Evolutionary conservation across 1,140 invertebrate genomes (phyloP), one percentile per base, ranked within the genome.

Genomic region (Nephila pilipes): DNA sequence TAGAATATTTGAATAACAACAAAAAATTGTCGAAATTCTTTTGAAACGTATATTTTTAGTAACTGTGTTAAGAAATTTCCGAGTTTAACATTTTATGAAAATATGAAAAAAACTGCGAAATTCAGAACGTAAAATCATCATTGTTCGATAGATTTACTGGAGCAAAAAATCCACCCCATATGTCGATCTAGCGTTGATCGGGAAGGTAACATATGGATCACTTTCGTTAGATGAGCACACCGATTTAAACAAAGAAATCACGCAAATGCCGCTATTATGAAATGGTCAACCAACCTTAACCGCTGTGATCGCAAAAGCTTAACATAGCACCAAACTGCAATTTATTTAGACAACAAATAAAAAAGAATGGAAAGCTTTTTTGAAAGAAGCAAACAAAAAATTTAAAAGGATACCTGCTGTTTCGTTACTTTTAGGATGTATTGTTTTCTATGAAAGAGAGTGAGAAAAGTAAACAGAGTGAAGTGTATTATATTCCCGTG

Each of bases 81-180:
- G 46, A 46, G 12, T 46, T 46, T 10, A 46, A 46, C 6, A 46
- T 46, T 46, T 46, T 46, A 4, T 10, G 12, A 6, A 10, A 10
- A 0, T 46, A 46, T 46, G 12, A 46, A 46, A 46, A 10, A 4
- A 46, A 10, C 46, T 46, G 6, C 1, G 46, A 46, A 46, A 46
- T 46, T 46, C 46, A 46, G 46, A 46, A 46, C 46, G 46, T 46
- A 10, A 14, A 12, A 29, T 25, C 63, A 25, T 65, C 25, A 65
- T 29, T 29, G 63, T 65, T 65, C n/a, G 12, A 10, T 25, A 65
- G n/a, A 20, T 12, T 25, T 55, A 83, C 10, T 16, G 16, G 8
- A 83, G 80, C 80, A 57, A 83, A 83, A 83, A 75, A 29, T 16
- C 55, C 22, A 10, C 10, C 85, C 83, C 85, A 87, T 87, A 87